These are phyloP conservation scores for Corvus moneduloides DNA, from an alignment of 2,113 vertebrate species.

Conservation along the genomic window DNA sequence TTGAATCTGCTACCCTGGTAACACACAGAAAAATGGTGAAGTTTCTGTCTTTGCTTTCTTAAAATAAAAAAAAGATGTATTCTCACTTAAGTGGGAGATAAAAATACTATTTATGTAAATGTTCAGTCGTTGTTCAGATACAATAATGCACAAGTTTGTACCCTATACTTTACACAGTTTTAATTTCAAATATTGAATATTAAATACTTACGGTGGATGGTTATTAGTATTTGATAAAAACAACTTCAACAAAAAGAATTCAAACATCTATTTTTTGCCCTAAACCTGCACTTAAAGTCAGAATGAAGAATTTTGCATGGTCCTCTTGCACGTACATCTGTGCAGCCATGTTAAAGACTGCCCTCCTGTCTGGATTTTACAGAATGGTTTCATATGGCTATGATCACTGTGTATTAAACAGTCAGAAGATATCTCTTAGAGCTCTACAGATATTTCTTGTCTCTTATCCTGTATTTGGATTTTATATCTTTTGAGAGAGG, in stretches of 20 bases:
- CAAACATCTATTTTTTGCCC: neutral
- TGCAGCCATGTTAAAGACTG: neutral
- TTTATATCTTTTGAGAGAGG: neutral
- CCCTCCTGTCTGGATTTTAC: neutral
- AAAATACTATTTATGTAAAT: slow-evolving; percentile 7
- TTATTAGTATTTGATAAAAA: neutral
- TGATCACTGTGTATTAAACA: neutral
- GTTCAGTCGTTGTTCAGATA: neutral
- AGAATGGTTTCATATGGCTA: neutral
- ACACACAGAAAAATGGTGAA: neutral
- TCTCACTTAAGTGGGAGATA: neutral
- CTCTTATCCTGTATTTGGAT: neutral
- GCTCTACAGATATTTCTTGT: neutral
- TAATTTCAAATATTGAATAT: neutral
- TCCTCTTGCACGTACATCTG: neutral
- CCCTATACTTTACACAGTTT: neutral
- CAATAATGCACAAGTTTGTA: neutral
- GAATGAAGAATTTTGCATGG: neutral
- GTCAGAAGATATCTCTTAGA: neutral
- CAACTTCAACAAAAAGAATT: neutral
- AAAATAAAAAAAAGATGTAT: neutral
- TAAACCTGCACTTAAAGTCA: neutral
- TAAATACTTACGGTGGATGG: neutral
- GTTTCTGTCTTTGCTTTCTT: neutral
- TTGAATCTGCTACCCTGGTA: slow-evolving; percentile 4